These are phyloP conservation scores for Aphaenogaster rudis DNA, from an alignment of 1,140 invertebrate species.

Conservation along the genomic window DNA sequence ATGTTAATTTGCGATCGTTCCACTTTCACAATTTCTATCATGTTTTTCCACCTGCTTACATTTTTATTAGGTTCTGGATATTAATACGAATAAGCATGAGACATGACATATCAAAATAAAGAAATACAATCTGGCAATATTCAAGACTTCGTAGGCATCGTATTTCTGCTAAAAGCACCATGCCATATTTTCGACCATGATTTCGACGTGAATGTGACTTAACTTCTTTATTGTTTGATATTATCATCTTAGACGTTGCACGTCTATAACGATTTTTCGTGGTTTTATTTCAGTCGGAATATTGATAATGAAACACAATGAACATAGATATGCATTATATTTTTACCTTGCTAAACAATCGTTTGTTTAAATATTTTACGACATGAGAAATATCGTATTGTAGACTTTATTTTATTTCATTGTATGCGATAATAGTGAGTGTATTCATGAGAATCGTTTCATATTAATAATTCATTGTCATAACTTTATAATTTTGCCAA, in stretches of 20 bases:
- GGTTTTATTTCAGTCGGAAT: background rate
- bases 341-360: background rate
- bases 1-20: background rate
- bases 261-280: constrained; percentile 7
- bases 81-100: background rate
- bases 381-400: background rate
- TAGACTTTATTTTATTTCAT: background rate
- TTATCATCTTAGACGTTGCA: background rate
- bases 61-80: background rate
- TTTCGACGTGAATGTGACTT: constrained; percentile 11
- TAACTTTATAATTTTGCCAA: constrained; percentile 14
- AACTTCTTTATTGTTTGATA: constrained; percentile 23
- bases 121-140: background rate
- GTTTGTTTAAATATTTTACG: background rate
- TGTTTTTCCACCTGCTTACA: background rate
- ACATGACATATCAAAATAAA: constrained; percentile 8
- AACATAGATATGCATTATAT: background rate
- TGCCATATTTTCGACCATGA: constrained; percentile 5
- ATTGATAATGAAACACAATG: background rate
- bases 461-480: constrained; percentile 13
- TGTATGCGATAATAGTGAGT: background rate
- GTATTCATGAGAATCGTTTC: background rate
- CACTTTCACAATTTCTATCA: background rate
- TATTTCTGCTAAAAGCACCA: constrained; percentile 18
- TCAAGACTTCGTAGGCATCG: background rate